These are phyloP conservation scores for Tragelaphus scriptus DNA, from an alignment of 2,113 vertebrate species.

Conservation along the genomic window DNA sequence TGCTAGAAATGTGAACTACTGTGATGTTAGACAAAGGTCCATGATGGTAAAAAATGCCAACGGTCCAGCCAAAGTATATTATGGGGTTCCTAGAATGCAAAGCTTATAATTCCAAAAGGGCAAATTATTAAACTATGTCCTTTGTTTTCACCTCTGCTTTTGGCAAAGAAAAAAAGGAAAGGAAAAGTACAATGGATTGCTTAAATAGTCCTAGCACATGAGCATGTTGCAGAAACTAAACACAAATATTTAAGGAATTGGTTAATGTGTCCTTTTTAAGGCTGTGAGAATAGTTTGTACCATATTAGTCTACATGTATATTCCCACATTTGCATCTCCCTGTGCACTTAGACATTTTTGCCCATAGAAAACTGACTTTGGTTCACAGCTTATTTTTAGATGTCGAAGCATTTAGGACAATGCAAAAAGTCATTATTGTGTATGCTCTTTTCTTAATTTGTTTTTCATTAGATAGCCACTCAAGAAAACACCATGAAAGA, in stretches of 20 bases:
- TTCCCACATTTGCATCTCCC: background rate
- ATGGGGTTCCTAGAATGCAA: background rate
- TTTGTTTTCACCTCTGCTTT: conserved; percentile 12
- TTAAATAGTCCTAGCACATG: background rate
- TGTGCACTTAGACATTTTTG: background rate
- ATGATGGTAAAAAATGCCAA: background rate
- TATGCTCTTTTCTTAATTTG: conserved; percentile 8
- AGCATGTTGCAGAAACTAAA: background rate
- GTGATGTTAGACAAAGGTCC: background rate
- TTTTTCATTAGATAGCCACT: conserved; percentile 61
- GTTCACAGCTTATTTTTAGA: background rate
- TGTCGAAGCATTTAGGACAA: background rate
- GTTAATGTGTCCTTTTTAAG: background rate
- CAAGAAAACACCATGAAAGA: conserved; percentile 85
- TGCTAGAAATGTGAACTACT: background rate
- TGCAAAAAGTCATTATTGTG: background rate
- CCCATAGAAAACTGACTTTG: background rate
- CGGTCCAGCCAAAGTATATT: background rate
- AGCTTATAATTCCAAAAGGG: background rate
- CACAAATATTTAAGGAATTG: conserved; percentile 12
- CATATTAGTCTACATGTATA: background rate
- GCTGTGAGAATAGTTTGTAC: background rate
- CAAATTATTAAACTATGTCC: background rate
- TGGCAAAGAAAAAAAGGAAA: background rate
- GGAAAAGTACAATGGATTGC: background rate